Conservation (phyloP, 1,140 invertebrate species). For the Chlorops oryzae region DNA sequence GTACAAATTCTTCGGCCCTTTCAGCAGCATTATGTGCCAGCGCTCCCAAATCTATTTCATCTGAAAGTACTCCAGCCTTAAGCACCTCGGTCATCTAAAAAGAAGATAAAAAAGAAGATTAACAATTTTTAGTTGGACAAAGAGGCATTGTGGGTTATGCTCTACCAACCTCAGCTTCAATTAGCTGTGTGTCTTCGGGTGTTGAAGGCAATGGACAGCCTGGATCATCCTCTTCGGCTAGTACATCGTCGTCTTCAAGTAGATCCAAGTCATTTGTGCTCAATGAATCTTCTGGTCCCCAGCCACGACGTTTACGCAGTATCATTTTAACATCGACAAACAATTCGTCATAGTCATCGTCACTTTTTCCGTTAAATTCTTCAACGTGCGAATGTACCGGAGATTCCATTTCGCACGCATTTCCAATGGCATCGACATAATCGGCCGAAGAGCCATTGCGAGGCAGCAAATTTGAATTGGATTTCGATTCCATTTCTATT, state of each 20-base stretch:
- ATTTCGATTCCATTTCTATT: conserved; percentile 24
- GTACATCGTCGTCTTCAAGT: conserved; percentile 34
- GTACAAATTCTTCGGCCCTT: conserved; percentile 89
- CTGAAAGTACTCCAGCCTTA: conserved; percentile 72
- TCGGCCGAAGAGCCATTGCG: conserved; percentile 20
- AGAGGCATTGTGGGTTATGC: conserved; percentile 2
- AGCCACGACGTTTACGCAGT: conserved; percentile 40
- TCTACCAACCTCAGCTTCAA: conserved; percentile 63
- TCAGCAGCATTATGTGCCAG: conserved; percentile 83
- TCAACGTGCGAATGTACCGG: conserved; percentile 23
- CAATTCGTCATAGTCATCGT: conserved; percentile 37
- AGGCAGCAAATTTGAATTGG: conserved; percentile 22
- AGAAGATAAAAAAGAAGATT: conserved; percentile 12
- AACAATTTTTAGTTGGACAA: conserved; percentile 2
- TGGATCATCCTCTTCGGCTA: conserved; percentile 69
- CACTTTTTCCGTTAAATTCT: conserved; percentile 18
- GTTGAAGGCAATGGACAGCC: conserved; percentile 78
- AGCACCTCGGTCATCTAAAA: conserved; percentile 70
- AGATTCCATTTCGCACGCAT: conserved; percentile 21
- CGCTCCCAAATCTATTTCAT: conserved; percentile 74
- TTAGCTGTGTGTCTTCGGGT: conserved; percentile 75
- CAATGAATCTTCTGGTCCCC: conserved; percentile 36
- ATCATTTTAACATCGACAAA: conserved; percentile 44
- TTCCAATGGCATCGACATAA: conserved; percentile 2
- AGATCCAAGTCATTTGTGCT: conserved; percentile 32